These are phyloP conservation scores for Campylomormyrus tamandua DNA, from an alignment of 2,113 vertebrate species.

Conservation along the genomic window DNA sequence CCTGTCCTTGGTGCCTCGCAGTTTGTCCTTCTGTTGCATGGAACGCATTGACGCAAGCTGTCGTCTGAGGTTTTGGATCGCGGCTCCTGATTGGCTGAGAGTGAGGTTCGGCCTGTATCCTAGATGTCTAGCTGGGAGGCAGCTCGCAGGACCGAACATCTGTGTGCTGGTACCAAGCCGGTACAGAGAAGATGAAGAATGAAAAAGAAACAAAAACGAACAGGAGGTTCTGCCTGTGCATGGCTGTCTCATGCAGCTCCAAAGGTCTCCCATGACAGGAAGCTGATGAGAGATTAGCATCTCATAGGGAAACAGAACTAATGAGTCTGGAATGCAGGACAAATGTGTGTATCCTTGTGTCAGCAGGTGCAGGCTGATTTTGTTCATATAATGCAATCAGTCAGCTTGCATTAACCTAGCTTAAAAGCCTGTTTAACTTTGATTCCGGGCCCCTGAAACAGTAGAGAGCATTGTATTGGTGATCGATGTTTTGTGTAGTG, in stretches of 20 bases:
- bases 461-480: neutral
- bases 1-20: neutral
- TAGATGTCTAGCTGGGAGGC: neutral
- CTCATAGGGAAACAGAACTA: neutral
- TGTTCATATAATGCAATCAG: neutral
- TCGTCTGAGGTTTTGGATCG: neutral
- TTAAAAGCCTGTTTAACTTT: neutral
- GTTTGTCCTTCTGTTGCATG: neutral
- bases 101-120: neutral
- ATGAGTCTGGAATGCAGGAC: neutral
- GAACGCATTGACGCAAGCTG: neutral
- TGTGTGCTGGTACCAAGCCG: neutral
- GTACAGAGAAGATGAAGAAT: neutral
- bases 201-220: neutral
- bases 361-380: neutral
- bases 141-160: neutral
- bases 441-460: neutral
- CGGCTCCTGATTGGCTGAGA: neutral
- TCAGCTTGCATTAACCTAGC: neutral
- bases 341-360: constrained; percentile 1
- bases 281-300: neutral
- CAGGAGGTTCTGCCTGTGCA: neutral
- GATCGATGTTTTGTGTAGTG: neutral
- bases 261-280: neutral
- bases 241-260: neutral